A percentile compares a stretch with the other conserved stretches of the same genome.
These are phyloP conservation scores for Chaetogeoica ovagalla DNA, from an alignment of 2,888 invertebrate species.

Conservation along the genomic window DNA sequence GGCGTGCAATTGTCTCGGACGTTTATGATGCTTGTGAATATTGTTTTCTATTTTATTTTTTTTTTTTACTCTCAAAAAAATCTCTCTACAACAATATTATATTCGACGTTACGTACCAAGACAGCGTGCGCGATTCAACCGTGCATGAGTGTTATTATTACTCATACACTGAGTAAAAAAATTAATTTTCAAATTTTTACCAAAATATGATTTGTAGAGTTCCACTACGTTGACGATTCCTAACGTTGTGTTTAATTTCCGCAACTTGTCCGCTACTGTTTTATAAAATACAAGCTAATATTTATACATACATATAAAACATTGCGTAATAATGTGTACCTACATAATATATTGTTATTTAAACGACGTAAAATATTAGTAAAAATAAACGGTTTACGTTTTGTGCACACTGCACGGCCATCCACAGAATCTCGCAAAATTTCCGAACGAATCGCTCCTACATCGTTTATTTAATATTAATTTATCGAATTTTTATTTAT, in stretches of 20 bases:
- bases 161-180: neutral
- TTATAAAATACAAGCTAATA: constrained; percentile 16
- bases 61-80: neutral
- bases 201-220: constrained; percentile 11
- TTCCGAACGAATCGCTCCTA: too few relatives aligned
- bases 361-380: too few relatives aligned
- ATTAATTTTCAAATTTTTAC: constrained; percentile 27
- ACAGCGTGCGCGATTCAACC: neutral
- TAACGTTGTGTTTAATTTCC: constrained; percentile 42
- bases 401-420: too few relatives aligned
- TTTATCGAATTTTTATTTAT: too few relatives aligned
- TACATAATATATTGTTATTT: too few relatives aligned
- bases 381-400: too few relatives aligned
- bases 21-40: neutral
- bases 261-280: constrained; percentile 22
- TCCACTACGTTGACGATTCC: constrained; percentile 14
- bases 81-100: neutral
- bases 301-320: too few relatives aligned
- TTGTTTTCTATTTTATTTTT: neutral
- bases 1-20: too few relatives aligned
- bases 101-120: neutral
- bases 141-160: neutral
- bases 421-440: too few relatives aligned
- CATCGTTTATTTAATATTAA: too few relatives aligned
- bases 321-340: too few relatives aligned